A percentile compares a stretch with the other conserved stretches of the same genome.
These are phyloP conservation scores for Barbus barbus DNA, from an alignment of 2,113 vertebrate species.

Conservation along the genomic window DNA sequence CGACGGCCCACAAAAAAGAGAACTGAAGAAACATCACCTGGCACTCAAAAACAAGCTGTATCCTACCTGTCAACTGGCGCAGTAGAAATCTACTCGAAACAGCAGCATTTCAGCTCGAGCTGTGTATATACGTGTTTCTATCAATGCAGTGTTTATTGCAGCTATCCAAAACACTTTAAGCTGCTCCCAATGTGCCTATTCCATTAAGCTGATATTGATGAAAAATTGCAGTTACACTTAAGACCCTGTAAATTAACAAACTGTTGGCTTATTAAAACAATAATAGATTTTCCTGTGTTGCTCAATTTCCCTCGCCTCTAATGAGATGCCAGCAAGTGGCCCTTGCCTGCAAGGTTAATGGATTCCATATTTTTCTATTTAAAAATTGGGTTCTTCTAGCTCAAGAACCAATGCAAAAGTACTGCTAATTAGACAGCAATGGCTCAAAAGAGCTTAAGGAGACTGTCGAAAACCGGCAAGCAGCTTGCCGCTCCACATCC, in stretches of 20 bases:
- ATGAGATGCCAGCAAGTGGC: slow-evolving; percentile 87
- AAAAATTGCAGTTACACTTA: slow-evolving; percentile 79
- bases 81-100: too few species aligned
- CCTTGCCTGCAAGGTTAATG: slow-evolving; percentile 85
- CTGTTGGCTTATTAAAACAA: slow-evolving; percentile 85
- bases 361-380: slow-evolving; percentile 81
- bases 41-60: not conserved
- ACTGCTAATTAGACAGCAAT: slow-evolving; percentile 40
- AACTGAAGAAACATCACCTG: not conserved
- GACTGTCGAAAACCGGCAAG: slow-evolving; percentile 15
- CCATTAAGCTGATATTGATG: slow-evolving; percentile 68
- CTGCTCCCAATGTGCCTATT: slow-evolving; percentile 25
- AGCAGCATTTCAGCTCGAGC: not conserved
- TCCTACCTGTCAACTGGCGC: not conserved
- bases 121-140: not conserved
- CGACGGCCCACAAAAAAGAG: not conserved
- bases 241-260: slow-evolving; percentile 80
- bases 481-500: not conserved
- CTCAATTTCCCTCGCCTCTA: slow-evolving; percentile 84
- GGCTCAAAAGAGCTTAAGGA: slow-evolving; percentile 42
- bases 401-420: slow-evolving; percentile 46
- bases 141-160: slow-evolving; percentile 15
- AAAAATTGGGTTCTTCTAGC: slow-evolving; percentile 48
- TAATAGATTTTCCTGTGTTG: slow-evolving; percentile 79
- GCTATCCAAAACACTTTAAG: slow-evolving; percentile 30